Conservation (phyloP, 1,140 invertebrate species). For the Anastatus disparis region DNA sequence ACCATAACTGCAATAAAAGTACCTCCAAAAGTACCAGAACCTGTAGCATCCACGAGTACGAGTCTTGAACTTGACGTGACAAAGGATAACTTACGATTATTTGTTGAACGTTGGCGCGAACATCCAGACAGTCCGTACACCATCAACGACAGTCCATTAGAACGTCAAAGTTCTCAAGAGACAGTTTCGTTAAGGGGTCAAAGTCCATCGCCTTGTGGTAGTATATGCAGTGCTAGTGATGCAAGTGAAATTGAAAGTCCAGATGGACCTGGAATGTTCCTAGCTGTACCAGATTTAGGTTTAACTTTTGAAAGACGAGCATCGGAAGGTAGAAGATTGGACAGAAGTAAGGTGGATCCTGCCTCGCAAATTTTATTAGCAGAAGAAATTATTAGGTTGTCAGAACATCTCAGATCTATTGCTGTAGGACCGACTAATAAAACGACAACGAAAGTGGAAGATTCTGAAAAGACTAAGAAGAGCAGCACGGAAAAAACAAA, state of each 20-base stretch:
- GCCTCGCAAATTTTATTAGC: slow-evolving; percentile 66
- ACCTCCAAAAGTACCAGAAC: neutral
- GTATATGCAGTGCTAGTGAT: slow-evolving; percentile 69
- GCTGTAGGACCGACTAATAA: slow-evolving; percentile 44
- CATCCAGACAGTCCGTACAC: slow-evolving; percentile 86
- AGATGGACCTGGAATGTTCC: slow-evolving; percentile 19
- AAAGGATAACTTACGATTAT: slow-evolving; percentile 86
- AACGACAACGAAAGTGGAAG: too few relatives aligned
- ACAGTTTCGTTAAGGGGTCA: slow-evolving; percentile 70
- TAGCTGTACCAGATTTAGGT: slow-evolving; percentile 46
- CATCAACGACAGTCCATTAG: slow-evolving; percentile 63
- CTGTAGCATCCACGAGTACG: slow-evolving; percentile 15
- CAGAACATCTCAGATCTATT: slow-evolving; percentile 59
- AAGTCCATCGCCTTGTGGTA: slow-evolving; percentile 81
- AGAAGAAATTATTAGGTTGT: slow-evolving; percentile 82
- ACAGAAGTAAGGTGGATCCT: slow-evolving; percentile 50
- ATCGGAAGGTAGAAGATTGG: slow-evolving; percentile 71
- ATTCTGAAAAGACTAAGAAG: too few relatives aligned
- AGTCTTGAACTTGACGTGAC: slow-evolving; percentile 75
- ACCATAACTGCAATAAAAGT: too few relatives aligned
- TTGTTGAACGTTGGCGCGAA: slow-evolving; percentile 88
- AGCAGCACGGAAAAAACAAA: neutral
- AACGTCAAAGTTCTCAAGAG: slow-evolving; percentile 50
- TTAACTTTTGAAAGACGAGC: slow-evolving; percentile 74
- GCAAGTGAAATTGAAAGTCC: slow-evolving; percentile 40